Conservation (phyloP, 2,888 invertebrate genomes). For the Scotopteryx bipunctaria region DNA sequence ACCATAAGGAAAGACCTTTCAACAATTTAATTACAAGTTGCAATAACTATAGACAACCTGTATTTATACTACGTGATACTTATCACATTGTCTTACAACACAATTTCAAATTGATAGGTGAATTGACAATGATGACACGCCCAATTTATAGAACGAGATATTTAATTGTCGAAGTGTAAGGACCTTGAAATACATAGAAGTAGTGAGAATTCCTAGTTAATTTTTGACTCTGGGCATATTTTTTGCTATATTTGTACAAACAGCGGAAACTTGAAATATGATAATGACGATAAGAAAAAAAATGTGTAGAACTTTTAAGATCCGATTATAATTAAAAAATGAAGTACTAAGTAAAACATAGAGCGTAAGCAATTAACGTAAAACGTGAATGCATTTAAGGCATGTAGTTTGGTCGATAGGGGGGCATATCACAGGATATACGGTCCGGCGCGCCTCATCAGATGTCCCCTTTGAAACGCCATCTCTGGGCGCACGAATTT, state of each 20-base stretch:
- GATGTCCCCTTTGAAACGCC: slow-evolving; percentile 71
- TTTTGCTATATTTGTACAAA: background rate
- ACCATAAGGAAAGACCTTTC: no score
- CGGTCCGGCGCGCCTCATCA: slow-evolving; percentile 71
- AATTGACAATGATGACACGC: slow-evolving; percentile 26
- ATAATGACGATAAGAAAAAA: background rate
- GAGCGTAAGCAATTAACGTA: slow-evolving; percentile 43
- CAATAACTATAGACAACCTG: background rate
- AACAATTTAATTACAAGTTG: no score
- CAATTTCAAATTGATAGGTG: slow-evolving; percentile 8
- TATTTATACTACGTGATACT: background rate
- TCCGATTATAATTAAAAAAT: background rate
- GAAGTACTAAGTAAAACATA: background rate
- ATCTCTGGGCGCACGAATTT: slow-evolving; percentile 67
- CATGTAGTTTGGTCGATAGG: slow-evolving; percentile 46
- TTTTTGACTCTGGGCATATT: background rate
- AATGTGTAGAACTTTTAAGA: background rate
- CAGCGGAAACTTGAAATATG: background rate
- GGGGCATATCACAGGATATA: slow-evolving; percentile 70
- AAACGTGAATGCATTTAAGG: slow-evolving; percentile 49
- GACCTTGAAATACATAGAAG: slow-evolving; percentile 22
- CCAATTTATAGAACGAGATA: slow-evolving; percentile 13
- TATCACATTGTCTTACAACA: slow-evolving; percentile 7
- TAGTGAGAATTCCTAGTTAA: slow-evolving; percentile 15
- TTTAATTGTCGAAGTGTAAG: slow-evolving; percentile 12